Evolutionary conservation across 2,888 invertebrate genomes (phyloP), one percentile per base, ranked within the genome.

Genomic region (Tetragonula carbonaria): DNA sequence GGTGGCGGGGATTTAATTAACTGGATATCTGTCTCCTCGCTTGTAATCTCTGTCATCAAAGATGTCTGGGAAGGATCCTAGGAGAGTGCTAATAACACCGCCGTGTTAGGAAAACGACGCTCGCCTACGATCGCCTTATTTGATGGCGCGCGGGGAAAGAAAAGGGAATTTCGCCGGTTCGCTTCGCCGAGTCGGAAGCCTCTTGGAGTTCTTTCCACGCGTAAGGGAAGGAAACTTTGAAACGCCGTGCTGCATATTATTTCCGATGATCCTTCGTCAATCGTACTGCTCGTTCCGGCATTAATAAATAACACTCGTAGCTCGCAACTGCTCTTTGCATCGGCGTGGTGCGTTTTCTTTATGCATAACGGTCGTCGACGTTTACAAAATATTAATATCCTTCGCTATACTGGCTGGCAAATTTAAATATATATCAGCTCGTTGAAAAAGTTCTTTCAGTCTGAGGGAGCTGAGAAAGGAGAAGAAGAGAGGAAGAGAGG

Each of bases 1-100:
- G 45, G 45, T 71, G 78, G 68, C 84, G 71, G 78, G 75, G 83
- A 87, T 91, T 90, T 91, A 91, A 90, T 90, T 90, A 90, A 91
- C 83, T 84, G 75, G 76, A 88, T 86, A 86, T 84, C 84, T 82
- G 82, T 82, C 68, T 68, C 67, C 62, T 38, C 23, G 66, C 33
- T 66, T 75, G 80, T 80, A 84, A 82, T 75, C 83, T 82, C 53
- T 53, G 80, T 50, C 76, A 51, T 84, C 77, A 84, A 85, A 80
- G 83, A 71, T 71, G 65, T 79, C 78, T 74, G 53, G 8, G 14
- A 70, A 72, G 55, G 70, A 50, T 55, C 51, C 68, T 18, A 13
- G 51, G 38, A 28, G 50, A 55, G 23, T 11, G 65, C 50, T 62
- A 28, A 82, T 83, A 82, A 76, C 63, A 57, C 67, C 67, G 66